A percentile compares a stretch with the other conserved stretches of the same genome.
Evolutionary conservation across 2,797 vertebrate genomes (phyloP).

Genomic region (Ceyx erithaca): DNA sequence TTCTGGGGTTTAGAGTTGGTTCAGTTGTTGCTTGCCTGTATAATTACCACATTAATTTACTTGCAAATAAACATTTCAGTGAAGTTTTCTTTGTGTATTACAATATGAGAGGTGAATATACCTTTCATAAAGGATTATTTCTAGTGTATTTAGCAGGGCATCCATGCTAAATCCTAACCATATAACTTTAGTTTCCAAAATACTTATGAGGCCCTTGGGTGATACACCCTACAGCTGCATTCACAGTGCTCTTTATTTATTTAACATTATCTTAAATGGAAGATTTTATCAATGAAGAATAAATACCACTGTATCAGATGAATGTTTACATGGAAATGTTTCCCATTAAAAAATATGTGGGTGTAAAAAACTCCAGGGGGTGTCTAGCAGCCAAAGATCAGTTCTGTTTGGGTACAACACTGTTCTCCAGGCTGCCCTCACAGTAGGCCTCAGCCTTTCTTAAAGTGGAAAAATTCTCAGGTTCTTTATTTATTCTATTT

Average conservation of each 20-base stretch:
- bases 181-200: background rate
- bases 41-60: background rate
- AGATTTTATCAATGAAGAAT: background rate
- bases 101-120: background rate
- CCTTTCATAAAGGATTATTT: background rate
- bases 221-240: background rate
- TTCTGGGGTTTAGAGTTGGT: background rate
- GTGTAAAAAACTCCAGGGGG: background rate
- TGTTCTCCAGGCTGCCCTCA: background rate
- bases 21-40: background rate
- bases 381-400: background rate
- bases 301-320: background rate
- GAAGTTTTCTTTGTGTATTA: background rate
- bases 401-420: background rate
- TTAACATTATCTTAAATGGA: background rate
- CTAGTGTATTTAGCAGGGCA: background rate
- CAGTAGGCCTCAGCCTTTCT: background rate
- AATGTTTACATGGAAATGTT: background rate
- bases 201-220: background rate
- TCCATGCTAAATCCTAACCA: background rate
- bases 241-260: background rate
- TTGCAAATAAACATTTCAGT: background rate
- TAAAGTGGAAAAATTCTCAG: background rate
- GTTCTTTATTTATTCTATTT: background rate
- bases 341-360: background rate